Base-by-base conservation (phyloP, 2,888 invertebrate species). In the Amiota mariae region DNA sequence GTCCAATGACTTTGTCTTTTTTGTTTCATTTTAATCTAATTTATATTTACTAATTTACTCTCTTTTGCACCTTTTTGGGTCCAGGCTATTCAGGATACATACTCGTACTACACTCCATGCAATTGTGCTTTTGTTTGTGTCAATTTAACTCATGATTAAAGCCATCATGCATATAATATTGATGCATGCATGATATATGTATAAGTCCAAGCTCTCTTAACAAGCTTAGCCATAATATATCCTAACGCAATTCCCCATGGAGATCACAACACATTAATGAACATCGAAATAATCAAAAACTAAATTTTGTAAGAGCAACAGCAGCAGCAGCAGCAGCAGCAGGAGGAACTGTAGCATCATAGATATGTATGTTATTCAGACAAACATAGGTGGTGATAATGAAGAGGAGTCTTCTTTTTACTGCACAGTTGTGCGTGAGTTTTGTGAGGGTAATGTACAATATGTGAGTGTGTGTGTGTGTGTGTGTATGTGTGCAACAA, bases 261-360 rank as follows among this genome's bases (percentile, higher is more conserved):
- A 79, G n/a, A n/a, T n/a, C n/a, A 64, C 75, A 72, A 74, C 77
- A 79, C 82, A 84, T 86, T 86, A 86, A 84, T 86, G 86, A 79
- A 86, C 84, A 84, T 78, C 79, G 76, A 81, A 79, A 82, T 86
- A 84, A 84, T 84, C 86, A 86, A 85, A 83, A 81, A 85, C 83
- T 79, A 81, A 80, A 81, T 78, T 81, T 83, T 80, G 77, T 70
- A 57, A 68, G 20, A 66, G 51, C 24, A 51, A 57, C 67, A 49
- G 70, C 36, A 10, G 67, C 18, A 20, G 46, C 1, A 49, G 51
- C 36, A 12, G 67, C 18, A 20, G 46, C 1, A 49, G 51, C 36
- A 12, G 46, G 10, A 36, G 20, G 63, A 18, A n/a, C 20, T 59
- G 8, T 20, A 4, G 6, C 36, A 36, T 36, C 36, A 6, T 36